Evolutionary conservation across 1,140 invertebrate species (phyloP), one percentile per base, ranked within the genome.

Genomic region (Pollicipes pollicipes): DNA sequence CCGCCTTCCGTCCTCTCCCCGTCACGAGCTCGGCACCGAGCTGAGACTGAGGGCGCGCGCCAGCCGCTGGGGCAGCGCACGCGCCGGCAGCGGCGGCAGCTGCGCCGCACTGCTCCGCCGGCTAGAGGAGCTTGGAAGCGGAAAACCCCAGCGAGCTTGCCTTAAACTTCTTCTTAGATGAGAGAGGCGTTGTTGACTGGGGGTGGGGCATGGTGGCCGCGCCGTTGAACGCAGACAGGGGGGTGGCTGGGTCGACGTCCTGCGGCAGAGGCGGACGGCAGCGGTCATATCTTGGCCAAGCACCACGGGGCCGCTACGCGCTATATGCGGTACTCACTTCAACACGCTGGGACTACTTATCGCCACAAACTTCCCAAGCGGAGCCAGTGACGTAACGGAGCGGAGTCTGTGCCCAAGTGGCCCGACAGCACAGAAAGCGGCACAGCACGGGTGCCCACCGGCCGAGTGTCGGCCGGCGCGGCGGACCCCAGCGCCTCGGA

Each of bases 81-180:
- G 45, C 6, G 13, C 45, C 45, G 45, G 45, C 45, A 58, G 45
- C 6, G 45, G 45, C 45, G 45, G 45, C 21, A 58, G 2, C n/a
- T n/a, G n/a, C n/a, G 45, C 45, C 17, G 45, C 45, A 21, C 45
- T 58, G 6, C 45, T 21, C 13, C 45, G 45, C 45, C 45, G 45
- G 45, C 45, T 58, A 58, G 10, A 58, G 45, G 45, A 58, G 45
- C 17, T 58, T 58, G 13, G 45, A 58, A 10, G 45, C 17, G 13
- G 45, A 58, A 58, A 21, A 58, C 45, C 45, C 45, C 45, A 58
- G 45, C 45, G 45, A 58, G 45, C 45, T 58, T 58, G 45, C 45
- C 45, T 58, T 58, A 58, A 58, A 58, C 45, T 58, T 58, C 45
- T 58, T 58, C 45, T 58, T 58, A 58, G 45, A 58, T 58, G 45